Conservation (phyloP, 2,888 invertebrate species). For the Phengaris alcon region DNA sequence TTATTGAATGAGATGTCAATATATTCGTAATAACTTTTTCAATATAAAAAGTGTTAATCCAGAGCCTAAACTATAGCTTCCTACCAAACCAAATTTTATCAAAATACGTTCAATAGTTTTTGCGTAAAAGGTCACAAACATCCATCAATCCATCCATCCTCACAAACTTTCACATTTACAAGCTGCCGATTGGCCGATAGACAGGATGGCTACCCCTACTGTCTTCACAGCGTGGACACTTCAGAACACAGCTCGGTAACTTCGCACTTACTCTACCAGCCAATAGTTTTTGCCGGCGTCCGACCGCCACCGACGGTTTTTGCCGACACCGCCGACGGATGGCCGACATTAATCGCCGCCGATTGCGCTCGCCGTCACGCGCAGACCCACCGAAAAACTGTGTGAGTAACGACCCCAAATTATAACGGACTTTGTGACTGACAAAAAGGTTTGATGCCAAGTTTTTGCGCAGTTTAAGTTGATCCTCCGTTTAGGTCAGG, state of each 20-base stretch:
- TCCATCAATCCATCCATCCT: too few species aligned
- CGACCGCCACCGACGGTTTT: neutral
- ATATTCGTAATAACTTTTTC: too few species aligned
- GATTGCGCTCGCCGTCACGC: constrained; percentile 20
- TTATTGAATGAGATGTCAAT: too few species aligned
- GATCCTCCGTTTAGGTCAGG: neutral
- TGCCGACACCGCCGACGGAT: constrained; percentile 14
- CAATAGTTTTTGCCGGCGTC: neutral
- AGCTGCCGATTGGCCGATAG: too few species aligned
- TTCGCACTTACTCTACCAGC: neutral
- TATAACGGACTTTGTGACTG: constrained; percentile 3
- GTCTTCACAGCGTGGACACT: too few species aligned
- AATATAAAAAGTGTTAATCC: too few species aligned
- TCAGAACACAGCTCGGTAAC: neutral
- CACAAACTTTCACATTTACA: too few species aligned
- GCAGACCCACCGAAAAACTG: constrained; percentile 2
- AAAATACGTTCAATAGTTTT: too few species aligned
- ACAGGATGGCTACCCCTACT: too few species aligned
- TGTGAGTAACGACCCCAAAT: constrained; percentile 1
- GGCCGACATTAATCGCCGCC: constrained; percentile 18
- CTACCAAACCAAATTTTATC: too few species aligned
- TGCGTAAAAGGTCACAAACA: too few species aligned
- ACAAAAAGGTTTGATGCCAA: neutral
- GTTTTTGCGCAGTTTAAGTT: neutral
- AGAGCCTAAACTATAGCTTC: too few species aligned